Base-by-base conservation (phyloP, 2,888 invertebrate genomes). In the Tachina grossa region DNA sequence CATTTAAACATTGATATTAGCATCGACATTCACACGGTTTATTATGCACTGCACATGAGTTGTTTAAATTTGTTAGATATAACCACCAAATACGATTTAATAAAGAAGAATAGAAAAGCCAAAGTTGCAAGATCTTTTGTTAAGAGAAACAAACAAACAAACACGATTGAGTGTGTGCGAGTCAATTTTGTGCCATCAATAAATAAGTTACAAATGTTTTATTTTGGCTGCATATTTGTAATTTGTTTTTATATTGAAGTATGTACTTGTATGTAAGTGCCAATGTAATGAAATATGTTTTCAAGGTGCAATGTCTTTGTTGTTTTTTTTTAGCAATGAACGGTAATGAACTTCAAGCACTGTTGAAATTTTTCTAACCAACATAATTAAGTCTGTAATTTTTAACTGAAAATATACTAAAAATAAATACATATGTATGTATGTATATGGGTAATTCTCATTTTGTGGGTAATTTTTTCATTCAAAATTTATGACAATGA, bases 21-120 rank as follows among this genome's bases (percentile, higher is more conserved):
- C 69, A 85, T 82, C 83, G 65, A 83, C 85, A 82, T 85, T 85
- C 78, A 85, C 85, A 85, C 65, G 83, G 75, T 85, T 85, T 75
- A 51, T 71, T 69, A 53, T 39, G 43, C 63, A 61, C 81, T 77
- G 69, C 43, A 47, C 65, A 71, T 77, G 75, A 79, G 51, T 65
- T 59, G 39, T 66, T 45, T 49, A 51, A 66, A 55, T 77, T 65
- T 59, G 22, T 39, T 57, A 43, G 9, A 71, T 41, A 49, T 61
- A 4, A 31, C 31, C 55, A 39, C 49, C 80, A 82, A 69, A 55
- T 69, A 74, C 39, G n/a, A n/a, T n/a, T 49, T 47, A 22, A 49
- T 45, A 31, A 66, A 68, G 31, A 79, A 72, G 68, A 45, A 31
- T 59, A 68, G 31, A 79, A 72, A 74, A 45, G 53, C 22, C 47